Evolutionary conservation across 2,113 vertebrate species (phyloP).

Genomic region (Saiga tatarica): DNA sequence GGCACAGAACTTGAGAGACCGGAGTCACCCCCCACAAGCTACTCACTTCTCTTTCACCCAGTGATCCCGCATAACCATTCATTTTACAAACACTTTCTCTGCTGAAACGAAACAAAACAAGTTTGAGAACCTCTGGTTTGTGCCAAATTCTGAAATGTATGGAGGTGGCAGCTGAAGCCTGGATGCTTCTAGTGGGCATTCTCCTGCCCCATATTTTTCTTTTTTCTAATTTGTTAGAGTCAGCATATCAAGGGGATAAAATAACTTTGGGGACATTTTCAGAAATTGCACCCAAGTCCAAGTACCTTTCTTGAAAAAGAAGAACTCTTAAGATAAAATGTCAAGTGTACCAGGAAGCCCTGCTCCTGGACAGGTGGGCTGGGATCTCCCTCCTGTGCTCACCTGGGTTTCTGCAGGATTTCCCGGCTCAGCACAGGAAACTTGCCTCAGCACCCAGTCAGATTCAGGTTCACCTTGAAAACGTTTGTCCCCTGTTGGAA

Average conservation of each 20-base stretch:
- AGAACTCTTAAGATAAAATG: not conserved
- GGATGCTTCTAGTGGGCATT: not conserved
- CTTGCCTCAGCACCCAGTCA: not conserved
- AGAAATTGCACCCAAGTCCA: not conserved
- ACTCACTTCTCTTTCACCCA: not conserved
- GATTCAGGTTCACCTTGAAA: not conserved
- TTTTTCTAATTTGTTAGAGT: not conserved
- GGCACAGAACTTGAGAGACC: fast-evolving
- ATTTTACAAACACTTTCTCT: constrained; percentile 33
- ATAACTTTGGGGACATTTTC: not conserved
- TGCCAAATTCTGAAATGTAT: constrained; percentile 41
- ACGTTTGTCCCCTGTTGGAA: fast-evolving
- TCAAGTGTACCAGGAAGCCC: not conserved
- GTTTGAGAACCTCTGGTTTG: not conserved
- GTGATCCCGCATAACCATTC: constrained; percentile 20
- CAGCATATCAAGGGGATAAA: not conserved
- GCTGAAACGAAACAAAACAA: constrained; percentile 21
- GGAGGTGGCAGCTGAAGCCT: not conserved
- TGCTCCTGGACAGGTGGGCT: not conserved
- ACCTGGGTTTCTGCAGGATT: not conserved
- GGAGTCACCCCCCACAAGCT: not conserved
- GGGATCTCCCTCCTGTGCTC: not conserved
- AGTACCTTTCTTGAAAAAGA: not conserved
- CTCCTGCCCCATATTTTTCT: not conserved
- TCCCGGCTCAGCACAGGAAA: not conserved